Evolutionary conservation across 1,140 invertebrate genomes (phyloP).

Genomic region (Centruroides vittatus): DNA sequence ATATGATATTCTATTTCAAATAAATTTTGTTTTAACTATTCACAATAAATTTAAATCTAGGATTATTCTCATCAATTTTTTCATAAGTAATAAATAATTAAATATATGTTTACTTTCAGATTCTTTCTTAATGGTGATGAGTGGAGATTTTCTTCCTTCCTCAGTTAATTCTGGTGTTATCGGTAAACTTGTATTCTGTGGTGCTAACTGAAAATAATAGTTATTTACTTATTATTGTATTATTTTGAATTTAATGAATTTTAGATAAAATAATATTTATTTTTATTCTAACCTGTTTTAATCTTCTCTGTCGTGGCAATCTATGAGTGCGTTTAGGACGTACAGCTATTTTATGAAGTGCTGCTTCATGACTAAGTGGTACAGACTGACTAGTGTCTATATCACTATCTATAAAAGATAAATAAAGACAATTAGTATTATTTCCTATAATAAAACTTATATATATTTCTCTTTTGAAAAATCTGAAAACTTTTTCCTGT

Average conservation of each 20-base stretch:
- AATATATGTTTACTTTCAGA: too few species aligned
- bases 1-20: too few species aligned
- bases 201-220: neutral
- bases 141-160: neutral
- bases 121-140: neutral
- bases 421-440: conserved; percentile 19
- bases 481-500: too few species aligned
- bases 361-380: conserved; percentile 58
- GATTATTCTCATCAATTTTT: too few species aligned
- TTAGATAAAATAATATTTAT: too few species aligned
- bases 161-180: neutral
- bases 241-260: too few species aligned
- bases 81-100: too few species aligned
- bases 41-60: too few species aligned
- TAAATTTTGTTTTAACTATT: too few species aligned
- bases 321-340: conserved; percentile 55
- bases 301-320: conserved; percentile 40
- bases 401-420: conserved; percentile 22
- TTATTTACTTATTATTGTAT: too few species aligned
- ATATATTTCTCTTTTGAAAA: too few species aligned
- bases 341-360: conserved; percentile 58
- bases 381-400: conserved; percentile 24
- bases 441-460: neutral
- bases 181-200: neutral
- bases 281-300: conserved; percentile 4